Base-by-base conservation (phyloP, 2,888 invertebrate species). In the Ommatoiulus sabulosus region DNA sequence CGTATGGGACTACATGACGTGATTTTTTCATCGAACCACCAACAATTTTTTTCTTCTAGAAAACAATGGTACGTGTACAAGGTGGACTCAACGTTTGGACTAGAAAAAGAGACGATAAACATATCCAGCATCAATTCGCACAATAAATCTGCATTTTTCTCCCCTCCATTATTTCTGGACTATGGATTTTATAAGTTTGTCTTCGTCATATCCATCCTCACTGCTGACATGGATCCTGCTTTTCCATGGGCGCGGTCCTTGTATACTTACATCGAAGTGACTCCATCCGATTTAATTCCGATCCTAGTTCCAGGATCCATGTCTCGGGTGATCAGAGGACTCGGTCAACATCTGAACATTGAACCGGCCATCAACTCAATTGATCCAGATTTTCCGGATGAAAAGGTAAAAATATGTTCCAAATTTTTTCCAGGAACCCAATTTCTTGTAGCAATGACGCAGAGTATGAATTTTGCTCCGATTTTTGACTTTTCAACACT, bases 351-450 rank as follows among this genome's bases (percentile, higher is more conserved):
- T 84, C 17, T 89, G n/a, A n/a, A 44, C 8, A 44, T 89, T 6
- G 85, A 84, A 20, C 89, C 89, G 10, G 52, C 8, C 20, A 46
- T 43, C 43, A 48, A 44, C 44, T 87, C 87, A 43, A 84, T 89
- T 17, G 89, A 89, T 48, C 89, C 89, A 0, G 89, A 89, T 24
- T 87, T 80, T 44, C 89, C 89, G n/a, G n/a, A 87, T 17, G 87
- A 87, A 24, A 44, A 87, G 12, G 89, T 89, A 80, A 12, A n/a
- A 8, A 24, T 24, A 12, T 15, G 3, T 35, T 17, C 44, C 17
- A 85, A 85, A 35, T 84, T 35, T 20, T 4, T 17, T 20, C 12
- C n/a, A n/a, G n/a, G n/a, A n/a, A 46, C 46, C 4, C 46, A 46
- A n/a, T 35, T 35, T 35, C 35, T 35, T 35, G 35, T 35, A 0